Percentiles rank a stretch among this genome's conserved stretches.
Conservation (phyloP, 2,797 vertebrate species). For the Xenentodon cancila region DNA sequence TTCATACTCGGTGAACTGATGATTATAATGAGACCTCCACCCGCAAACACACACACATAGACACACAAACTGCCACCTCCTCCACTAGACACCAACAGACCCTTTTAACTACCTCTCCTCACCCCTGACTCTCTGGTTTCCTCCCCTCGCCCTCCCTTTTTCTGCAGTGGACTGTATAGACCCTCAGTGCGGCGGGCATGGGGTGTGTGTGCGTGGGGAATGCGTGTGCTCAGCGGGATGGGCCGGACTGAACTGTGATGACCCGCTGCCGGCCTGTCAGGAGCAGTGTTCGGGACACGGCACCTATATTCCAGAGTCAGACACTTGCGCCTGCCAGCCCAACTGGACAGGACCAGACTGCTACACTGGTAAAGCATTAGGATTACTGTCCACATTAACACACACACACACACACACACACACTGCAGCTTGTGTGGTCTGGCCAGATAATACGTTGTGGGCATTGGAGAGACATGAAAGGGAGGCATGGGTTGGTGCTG, state of each 20-base stretch:
- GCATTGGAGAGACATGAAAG: not conserved
- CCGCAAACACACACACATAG: no score
- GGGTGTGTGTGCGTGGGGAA: conserved; percentile 92
- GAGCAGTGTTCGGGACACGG: conserved; percentile 95
- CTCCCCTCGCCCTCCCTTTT: conserved; percentile 14
- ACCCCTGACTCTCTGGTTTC: conserved; percentile 53
- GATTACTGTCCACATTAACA: conserved; percentile 40
- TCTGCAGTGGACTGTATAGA: conserved; percentile 90
- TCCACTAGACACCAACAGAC: not conserved
- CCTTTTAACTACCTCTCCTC: conserved; percentile 27
- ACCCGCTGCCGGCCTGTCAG: conserved; percentile 90
- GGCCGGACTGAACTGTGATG: conserved; percentile 91
- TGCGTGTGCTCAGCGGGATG: conserved; percentile 93
- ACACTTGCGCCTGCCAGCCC: conserved; percentile 91
- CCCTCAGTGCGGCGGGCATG: conserved; percentile 90
- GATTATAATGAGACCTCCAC: conserved; percentile 75
- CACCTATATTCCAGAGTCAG: conserved; percentile 89
- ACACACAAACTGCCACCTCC: not conserved
- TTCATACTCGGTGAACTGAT: conserved; percentile 79
- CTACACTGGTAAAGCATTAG: conserved; percentile 86
- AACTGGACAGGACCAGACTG: conserved; percentile 95
- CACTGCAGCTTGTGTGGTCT: not conserved
- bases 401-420: not conserved
- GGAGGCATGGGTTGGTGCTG: conserved; percentile 48
- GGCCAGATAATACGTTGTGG: no score